phyloP scores from a whole-genome alignment of 2,888 invertebrate species.

The Nezara viridula region DNA sequence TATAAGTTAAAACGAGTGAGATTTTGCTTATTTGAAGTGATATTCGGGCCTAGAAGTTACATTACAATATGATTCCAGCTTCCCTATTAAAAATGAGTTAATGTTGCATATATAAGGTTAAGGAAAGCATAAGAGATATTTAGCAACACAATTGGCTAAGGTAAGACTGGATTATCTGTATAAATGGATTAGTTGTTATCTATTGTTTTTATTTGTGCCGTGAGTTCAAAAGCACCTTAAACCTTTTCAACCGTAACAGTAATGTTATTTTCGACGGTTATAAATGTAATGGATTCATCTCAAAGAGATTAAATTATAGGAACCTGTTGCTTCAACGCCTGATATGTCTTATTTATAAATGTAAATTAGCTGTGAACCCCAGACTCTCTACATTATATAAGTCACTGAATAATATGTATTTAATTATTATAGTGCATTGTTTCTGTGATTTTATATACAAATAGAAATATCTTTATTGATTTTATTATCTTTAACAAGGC shows the following conservation, averaged over 20 bases:
- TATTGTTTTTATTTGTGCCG: not conserved
- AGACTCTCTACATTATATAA: not conserved
- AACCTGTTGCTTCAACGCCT: slow-evolving; percentile 26
- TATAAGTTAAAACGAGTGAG: not conserved
- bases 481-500: slow-evolving; percentile 23
- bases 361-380: not conserved
- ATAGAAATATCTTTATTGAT: slow-evolving; percentile 22
- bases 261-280: not conserved
- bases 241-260: slow-evolving; percentile 10
- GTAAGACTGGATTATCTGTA: not conserved
- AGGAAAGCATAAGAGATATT: not conserved
- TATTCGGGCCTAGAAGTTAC: slow-evolving; percentile 36
- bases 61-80: not conserved
- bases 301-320: slow-evolving; percentile 40
- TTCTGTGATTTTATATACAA: slow-evolving; percentile 37
- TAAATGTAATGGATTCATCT: slow-evolving; percentile 6
- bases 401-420: slow-evolving; percentile 4
- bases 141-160: not conserved
- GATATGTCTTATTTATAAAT: slow-evolving; percentile 29
- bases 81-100: not conserved
- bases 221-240: slow-evolving; percentile 10
- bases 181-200: not conserved
- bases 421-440: slow-evolving; percentile 12
- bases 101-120: not conserved
- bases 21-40: slow-evolving; percentile 5